Conservation (phyloP, 2,888 invertebrate genomes). For the Trachelus troglodyta region DNA sequence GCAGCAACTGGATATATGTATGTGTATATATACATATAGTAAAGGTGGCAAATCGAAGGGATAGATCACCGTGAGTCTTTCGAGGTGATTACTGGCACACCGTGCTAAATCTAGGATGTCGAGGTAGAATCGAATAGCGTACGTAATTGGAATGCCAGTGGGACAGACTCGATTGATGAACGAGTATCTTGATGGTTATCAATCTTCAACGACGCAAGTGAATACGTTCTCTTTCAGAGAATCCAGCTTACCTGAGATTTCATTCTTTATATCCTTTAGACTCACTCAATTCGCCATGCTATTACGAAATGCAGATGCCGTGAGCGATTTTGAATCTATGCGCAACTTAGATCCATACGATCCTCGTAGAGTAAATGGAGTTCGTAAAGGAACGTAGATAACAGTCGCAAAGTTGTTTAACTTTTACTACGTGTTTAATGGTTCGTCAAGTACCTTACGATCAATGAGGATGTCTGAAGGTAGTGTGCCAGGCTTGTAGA, state of each 20-base stretch:
- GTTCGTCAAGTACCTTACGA: not conserved
- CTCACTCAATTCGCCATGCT: not conserved
- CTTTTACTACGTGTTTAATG: not conserved
- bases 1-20: not conserved
- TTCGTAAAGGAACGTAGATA: not conserved
- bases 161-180: conserved; percentile 32
- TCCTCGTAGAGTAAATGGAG: not conserved
- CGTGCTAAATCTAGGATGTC: conserved; percentile 26
- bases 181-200: conserved; percentile 26
- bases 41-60: conserved; percentile 1
- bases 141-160: conserved; percentile 37
- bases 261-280: not conserved
- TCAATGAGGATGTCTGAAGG: not conserved
- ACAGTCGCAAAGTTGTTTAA: not conserved
- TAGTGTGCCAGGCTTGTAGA: not conserved
- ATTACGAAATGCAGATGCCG: not conserved
- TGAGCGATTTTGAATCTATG: not conserved
- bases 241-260: conserved; percentile 39
- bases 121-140: conserved; percentile 26
- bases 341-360: not conserved
- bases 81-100: not conserved
- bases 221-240: conserved; percentile 18
- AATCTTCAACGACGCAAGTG: conserved; percentile 18
- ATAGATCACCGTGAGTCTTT: not conserved
- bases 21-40: not conserved